These are phyloP conservation scores for Pseudorectes ferrugineus DNA, from an alignment of 2,113 vertebrate species.

Conservation along the genomic window DNA sequence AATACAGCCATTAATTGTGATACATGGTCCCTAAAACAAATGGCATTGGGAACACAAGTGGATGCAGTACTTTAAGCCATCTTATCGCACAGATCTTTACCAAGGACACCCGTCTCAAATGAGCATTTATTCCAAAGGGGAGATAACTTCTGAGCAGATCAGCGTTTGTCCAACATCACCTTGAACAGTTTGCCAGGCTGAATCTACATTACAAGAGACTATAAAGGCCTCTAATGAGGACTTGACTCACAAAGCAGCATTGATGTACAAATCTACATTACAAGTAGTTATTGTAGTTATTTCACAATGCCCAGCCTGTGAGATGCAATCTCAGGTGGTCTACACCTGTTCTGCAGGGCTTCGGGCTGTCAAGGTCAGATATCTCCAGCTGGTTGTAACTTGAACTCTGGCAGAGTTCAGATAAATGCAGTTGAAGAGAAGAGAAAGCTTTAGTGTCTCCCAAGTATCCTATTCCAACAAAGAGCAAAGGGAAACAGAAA, in stretches of 20 bases:
- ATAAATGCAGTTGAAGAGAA: conserved; percentile 19
- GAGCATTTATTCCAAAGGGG: background rate
- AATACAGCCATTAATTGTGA: background rate
- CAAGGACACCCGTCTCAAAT: background rate
- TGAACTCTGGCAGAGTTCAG: background rate
- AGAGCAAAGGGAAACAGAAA: conserved; percentile 1
- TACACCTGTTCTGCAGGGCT: conserved; percentile 44
- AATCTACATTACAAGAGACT: background rate
- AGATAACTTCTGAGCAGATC: background rate
- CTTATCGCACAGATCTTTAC: background rate
- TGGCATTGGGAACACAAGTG: background rate
- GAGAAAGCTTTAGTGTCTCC: background rate
- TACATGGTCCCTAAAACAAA: background rate
- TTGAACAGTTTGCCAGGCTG: background rate
- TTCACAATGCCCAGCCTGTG: conserved; percentile 59
- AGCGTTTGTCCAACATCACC: conserved; percentile 32
- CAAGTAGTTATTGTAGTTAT: conserved; percentile 51
- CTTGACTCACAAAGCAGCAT: conserved; percentile 40
- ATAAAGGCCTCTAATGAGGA: conserved; percentile 34
- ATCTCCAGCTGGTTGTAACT: background rate
- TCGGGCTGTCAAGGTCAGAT: conserved; percentile 55
- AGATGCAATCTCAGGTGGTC: conserved; percentile 61
- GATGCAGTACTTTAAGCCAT: background rate
- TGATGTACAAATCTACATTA: conserved; percentile 51
- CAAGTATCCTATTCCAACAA: background rate